Evolutionary conservation across 1,140 invertebrate species (phyloP), one percentile per base, ranked within the genome.

Genomic region (Patella vulgata): DNA sequence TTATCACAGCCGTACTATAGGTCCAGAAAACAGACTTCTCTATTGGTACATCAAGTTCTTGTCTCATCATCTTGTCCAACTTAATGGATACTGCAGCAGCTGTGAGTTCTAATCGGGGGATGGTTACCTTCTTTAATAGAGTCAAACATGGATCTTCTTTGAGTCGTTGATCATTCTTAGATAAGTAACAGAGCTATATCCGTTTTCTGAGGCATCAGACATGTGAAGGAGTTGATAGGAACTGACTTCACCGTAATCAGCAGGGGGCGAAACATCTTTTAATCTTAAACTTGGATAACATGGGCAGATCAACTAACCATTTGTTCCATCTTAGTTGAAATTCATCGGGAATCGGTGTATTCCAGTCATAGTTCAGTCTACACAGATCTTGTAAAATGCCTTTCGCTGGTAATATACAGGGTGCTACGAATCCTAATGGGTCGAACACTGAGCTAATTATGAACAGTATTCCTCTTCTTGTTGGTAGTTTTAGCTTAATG

Each of bases 101-200:
- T 55, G 71, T 77, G 25, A 88, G 67, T 72, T 88, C 87, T 27
- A 88, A 67, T 58, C 82, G 54, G 4, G 87, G 86, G 14, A 88
- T 71, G 21, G 82, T 81, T 12, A 79, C 44, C 8, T 52, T 57
- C 70, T 86, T 85, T 3, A 85, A 42, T 33, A 84, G 85, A 33
- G 84, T 78, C 14, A 53, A 1, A 27, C 57, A 52, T 39, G 50
- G 30, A 54, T 33, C n/a, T 40, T n/a, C 31, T 30, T 44, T 11
- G n/a, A 11, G 27, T 47, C 21, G 28, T 63, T 42, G 2, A 30
- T 14, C 14, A 61, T 33, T 44, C 66, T 27, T 1, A 68, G 30
- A 14, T 68, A 68, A n/a, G 50, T n/a, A 2, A 52, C 46, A 2
- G 42, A 33, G 25, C 64, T 58, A 40, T 53, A 59, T 14, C 59